Percentiles rank a stretch among this genome's conserved stretches.
Evolutionary conservation across 2,888 invertebrate species (phyloP).

Genomic region (Mantis religiosa): DNA sequence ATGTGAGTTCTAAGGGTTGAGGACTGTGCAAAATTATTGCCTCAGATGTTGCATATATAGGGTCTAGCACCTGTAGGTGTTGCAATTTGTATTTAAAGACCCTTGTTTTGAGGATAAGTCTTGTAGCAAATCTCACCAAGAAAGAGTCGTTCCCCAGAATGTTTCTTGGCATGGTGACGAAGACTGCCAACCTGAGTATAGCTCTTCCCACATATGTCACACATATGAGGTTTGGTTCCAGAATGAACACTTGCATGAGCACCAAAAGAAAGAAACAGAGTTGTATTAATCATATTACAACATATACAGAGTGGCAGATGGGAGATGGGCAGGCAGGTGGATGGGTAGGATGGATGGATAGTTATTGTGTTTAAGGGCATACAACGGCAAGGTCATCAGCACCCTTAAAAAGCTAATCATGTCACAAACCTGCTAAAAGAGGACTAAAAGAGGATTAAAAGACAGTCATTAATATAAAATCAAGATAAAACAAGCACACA

Average conservation of each 20-base stretch:
- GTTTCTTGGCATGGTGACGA: not conserved
- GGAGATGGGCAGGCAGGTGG: too few species aligned
- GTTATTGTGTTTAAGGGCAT: too few species aligned
- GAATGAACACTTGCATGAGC: not conserved
- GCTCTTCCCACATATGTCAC: not conserved
- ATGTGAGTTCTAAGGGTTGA: not conserved
- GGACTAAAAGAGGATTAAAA: too few species aligned
- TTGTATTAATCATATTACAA: too few species aligned
- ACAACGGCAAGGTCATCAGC: too few species aligned
- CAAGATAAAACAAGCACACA: too few species aligned
- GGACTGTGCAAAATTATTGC: not conserved
- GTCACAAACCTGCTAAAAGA: too few species aligned
- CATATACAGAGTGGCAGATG: too few species aligned
- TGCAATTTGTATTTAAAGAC: not conserved
- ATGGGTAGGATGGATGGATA: too few species aligned
- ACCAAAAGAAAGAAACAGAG: not conserved
- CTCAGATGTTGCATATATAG: not conserved
- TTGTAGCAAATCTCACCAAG: not conserved
- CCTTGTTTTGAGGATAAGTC: not conserved
- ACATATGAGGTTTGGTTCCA: not conserved
- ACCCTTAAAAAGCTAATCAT: too few species aligned
- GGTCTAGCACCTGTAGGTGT: not conserved
- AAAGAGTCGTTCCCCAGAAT: not conserved
- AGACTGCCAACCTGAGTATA: not conserved
- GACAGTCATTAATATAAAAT: too few species aligned